Base-by-base conservation (phyloP, 2,797 vertebrate species). In the Tapera naevia region DNA sequence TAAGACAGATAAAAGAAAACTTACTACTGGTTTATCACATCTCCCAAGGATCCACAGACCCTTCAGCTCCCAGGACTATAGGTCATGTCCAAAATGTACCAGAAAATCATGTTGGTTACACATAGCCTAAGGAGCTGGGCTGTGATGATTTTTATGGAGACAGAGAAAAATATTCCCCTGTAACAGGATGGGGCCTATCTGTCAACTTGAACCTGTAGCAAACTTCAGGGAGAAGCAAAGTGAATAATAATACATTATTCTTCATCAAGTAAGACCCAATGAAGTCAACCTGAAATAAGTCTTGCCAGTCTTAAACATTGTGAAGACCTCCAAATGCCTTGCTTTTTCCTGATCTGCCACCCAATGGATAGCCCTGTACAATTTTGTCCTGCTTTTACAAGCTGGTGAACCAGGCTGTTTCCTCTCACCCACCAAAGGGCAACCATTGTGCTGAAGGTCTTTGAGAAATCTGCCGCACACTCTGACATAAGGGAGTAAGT, bases 341-440 rank as follows among this genome's bases (percentile, higher is more conserved):
- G 17, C 24, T 64, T 79, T 64, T 21, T 4, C 91, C 48, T 50
- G 27, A 75, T 56, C 58, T 37, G 41, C 89, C 88, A 80, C 88
- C 91, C 95, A 86, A n/a, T 5, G 67, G 69, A 65, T 5, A 58
- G 4, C 51, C 51, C 51, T 7, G 56, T 57, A 76, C 35, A 33
- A 54, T 88, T 76, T 12, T 60, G 35, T 46, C 75, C 81, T 58
- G 37, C 90, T 92, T 91, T 87, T 69, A 66, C 27, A 10, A 39
- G 66, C 58, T 45, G 60, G 56, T 17, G 79, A 95, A 4, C 17
- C 94, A 93, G 71, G 60, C 74, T 28, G 5, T 81, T 88, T 94
- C 80, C 72, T 96, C 94, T 83, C 89, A 27, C 83, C 95, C 91
- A 88, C 92, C 94, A 91, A 96, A 67, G 92, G 91, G 56, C 86